Evolutionary conservation across 2,113 vertebrate species (phyloP).

Genomic region (Sturnus vulgaris): DNA sequence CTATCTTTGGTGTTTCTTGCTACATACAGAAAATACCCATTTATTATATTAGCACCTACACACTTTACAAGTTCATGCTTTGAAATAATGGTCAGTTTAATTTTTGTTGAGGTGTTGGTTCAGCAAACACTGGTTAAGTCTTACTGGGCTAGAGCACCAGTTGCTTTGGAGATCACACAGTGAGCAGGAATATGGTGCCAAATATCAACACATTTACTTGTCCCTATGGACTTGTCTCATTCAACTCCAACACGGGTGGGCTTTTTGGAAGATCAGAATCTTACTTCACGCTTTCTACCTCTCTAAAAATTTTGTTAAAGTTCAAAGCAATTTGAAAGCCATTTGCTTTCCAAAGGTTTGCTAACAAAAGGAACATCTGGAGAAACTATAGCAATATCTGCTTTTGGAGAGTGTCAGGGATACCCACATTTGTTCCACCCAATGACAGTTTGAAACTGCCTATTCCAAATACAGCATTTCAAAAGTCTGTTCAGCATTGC

Average conservation of each 20-base stretch:
- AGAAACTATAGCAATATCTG: neutral
- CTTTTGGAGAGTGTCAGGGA: neutral
- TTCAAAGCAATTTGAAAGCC: neutral
- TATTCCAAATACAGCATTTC: neutral
- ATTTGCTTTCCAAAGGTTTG: neutral
- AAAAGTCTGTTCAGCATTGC: neutral
- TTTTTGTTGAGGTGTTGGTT: neutral
- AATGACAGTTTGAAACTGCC: neutral
- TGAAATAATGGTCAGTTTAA: neutral
- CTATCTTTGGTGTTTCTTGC: neutral
- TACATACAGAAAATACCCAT: neutral
- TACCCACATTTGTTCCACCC: neutral
- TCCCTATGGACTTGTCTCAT: neutral
- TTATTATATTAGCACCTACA: neutral
- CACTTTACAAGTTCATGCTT: neutral
- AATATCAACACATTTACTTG: neutral
- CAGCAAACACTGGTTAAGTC: neutral
- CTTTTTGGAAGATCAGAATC: neutral
- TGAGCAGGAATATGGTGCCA: fast-evolving
- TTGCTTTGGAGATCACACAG: neutral
- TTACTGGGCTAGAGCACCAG: neutral
- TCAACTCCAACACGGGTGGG: neutral
- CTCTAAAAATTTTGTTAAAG: neutral
- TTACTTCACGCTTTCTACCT: neutral
- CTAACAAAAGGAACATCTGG: neutral